A percentile compares a stretch with the other conserved stretches of the same genome.
Conservation (phyloP, 1,140 invertebrate genomes). For the Drosophila nasuta region DNA sequence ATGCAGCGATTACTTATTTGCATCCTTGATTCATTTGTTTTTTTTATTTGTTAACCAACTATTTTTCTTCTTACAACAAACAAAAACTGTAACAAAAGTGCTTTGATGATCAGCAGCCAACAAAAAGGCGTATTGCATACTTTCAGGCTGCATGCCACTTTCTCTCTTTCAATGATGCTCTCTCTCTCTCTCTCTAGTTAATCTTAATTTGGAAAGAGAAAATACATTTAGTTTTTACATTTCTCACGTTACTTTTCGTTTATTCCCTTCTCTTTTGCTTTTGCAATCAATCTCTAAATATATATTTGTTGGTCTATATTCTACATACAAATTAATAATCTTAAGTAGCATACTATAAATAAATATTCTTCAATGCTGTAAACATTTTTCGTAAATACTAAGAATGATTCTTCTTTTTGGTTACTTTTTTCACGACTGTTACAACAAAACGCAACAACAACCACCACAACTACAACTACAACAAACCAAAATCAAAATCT, state of each 20-base stretch:
- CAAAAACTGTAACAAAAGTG: conserved; percentile 26
- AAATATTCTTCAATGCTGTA: conserved; percentile 61
- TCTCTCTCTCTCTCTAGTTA: conserved; percentile 21
- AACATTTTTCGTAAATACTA: conserved; percentile 71
- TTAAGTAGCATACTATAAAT: conserved; percentile 50
- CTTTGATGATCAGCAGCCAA: conserved; percentile 32
- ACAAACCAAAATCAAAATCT: conserved; percentile 42
- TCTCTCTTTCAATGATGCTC: conserved; percentile 10
- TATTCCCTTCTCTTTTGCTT: conserved; percentile 24
- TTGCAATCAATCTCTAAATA: conserved; percentile 22
- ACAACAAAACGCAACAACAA: conserved; percentile 52
- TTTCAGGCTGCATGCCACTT: conserved; percentile 50
- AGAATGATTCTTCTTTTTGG: conserved; percentile 67
- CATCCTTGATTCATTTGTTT: conserved; percentile 33
- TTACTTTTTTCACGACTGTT: conserved; percentile 73
- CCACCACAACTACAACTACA: conserved; percentile 28
- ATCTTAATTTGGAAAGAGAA: not conserved
- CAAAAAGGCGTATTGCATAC: conserved; percentile 35
- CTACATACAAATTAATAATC: conserved; percentile 19
- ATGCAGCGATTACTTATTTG: conserved; percentile 36
- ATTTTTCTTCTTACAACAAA: conserved; percentile 19
- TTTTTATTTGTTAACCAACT: conserved; percentile 26
- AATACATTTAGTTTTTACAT: conserved; percentile 18
- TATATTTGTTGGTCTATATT: conserved; percentile 8
- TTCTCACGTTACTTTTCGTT: conserved; percentile 33